Percentiles rank a stretch among this genome's conserved stretches.
Conservation (phyloP, 2,888 invertebrate species). For the Pachymerium ferrugineum region DNA sequence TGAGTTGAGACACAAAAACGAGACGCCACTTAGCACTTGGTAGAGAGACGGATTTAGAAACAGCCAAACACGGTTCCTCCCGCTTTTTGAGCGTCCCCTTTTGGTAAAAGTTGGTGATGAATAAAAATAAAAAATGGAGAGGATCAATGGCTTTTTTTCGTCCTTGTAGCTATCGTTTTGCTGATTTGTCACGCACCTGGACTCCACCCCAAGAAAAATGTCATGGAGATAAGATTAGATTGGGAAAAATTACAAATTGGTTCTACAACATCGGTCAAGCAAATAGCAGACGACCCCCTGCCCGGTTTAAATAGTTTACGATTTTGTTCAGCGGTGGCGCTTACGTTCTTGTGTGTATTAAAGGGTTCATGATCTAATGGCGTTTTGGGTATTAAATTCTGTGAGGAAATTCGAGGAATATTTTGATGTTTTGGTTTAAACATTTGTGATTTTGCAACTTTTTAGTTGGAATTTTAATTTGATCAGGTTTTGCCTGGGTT, state of each 20-base stretch:
- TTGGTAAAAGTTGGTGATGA: slow-evolving; percentile 7
- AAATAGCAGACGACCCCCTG: slow-evolving; percentile 7
- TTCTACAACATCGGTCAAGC: background rate
- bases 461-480: too few species aligned
- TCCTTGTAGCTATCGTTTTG: background rate
- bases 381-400: too few species aligned
- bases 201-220: background rate
- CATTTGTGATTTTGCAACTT: too few species aligned
- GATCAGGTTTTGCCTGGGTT: too few species aligned
- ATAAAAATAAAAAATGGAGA: too few species aligned
- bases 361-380: too few species aligned
- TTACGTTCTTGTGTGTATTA: too few species aligned
- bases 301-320: too few species aligned
- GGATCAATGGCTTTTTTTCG: background rate
- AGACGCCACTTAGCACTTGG: background rate
- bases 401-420: too few species aligned
- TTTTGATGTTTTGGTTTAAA: too few species aligned
- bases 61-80: background rate
- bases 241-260: background rate
- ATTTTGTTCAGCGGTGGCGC: too few species aligned
- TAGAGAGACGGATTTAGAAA: background rate
- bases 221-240: background rate
- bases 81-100: background rate
- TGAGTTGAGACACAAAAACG: background rate
- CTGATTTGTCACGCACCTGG: background rate